phyloP scores from a whole-genome alignment of 2,888 invertebrate species.

The Protophormia terraenovae region DNA sequence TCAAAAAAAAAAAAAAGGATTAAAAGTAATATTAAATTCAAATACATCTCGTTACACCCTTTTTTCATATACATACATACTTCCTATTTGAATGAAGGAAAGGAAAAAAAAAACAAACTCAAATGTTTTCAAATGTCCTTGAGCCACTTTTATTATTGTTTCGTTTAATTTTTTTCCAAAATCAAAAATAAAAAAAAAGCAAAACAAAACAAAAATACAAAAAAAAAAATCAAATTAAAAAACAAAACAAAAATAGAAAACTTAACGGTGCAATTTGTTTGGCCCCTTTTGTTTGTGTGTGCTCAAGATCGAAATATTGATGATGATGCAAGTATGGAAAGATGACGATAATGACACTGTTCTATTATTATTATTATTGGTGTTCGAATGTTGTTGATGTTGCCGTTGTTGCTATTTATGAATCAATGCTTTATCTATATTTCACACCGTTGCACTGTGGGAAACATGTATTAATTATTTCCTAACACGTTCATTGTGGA shows the following conservation, averaged over 20 bases:
- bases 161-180: slow-evolving; percentile 37
- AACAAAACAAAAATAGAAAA: neutral
- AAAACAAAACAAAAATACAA: slow-evolving; percentile 4
- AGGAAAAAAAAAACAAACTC: slow-evolving; percentile 12
- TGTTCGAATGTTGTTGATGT: neutral
- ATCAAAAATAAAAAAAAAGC: slow-evolving; percentile 3
- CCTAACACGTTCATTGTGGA: neutral
- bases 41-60: slow-evolving; percentile 6
- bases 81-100: neutral
- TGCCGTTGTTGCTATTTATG: neutral
- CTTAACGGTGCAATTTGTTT: neutral
- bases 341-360: slow-evolving; percentile 1
- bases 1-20: no score
- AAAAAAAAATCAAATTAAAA: slow-evolving; percentile 6
- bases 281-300: neutral
- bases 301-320: slow-evolving; percentile 9
- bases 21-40: no score
- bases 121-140: slow-evolving; percentile 56
- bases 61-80: neutral
- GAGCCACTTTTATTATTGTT: slow-evolving; percentile 59
- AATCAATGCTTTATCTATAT: neutral
- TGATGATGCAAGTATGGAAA: slow-evolving; percentile 16
- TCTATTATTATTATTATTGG: neutral
- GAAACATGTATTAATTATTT: neutral
- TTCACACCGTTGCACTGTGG: slow-evolving; percentile 1